phyloP scores from a whole-genome alignment of 2,797 vertebrate genomes.

The Enteromius unitaeniatus region DNA sequence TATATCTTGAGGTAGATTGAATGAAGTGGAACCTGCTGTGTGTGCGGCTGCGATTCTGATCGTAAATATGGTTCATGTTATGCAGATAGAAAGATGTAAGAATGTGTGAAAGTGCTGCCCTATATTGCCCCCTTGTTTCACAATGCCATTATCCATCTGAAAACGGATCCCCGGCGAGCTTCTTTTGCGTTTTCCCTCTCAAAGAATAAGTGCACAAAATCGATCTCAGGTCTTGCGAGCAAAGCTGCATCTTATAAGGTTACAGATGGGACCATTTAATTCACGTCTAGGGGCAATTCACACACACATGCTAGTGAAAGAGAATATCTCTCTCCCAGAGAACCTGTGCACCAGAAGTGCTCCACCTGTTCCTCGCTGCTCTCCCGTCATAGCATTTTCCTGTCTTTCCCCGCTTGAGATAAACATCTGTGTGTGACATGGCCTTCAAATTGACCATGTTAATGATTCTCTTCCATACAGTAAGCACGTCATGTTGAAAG shows the following conservation, averaged over 20 bases:
- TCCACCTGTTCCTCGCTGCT: slow-evolving; percentile 79
- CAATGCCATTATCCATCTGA: slow-evolving; percentile 80
- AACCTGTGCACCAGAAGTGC: slow-evolving; percentile 71
- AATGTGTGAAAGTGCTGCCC: slow-evolving; percentile 80
- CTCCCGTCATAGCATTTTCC: slow-evolving; percentile 40
- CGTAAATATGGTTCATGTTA: slow-evolving; percentile 67
- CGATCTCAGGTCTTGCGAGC: slow-evolving; percentile 79
- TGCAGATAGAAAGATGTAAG: slow-evolving; percentile 75
- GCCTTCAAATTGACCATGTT: slow-evolving; percentile 68
- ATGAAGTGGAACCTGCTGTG: slow-evolving; percentile 37
- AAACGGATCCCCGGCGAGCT: slow-evolving; percentile 78
- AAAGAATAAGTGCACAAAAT: slow-evolving; percentile 79
- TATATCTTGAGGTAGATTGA: slow-evolving; percentile 11
- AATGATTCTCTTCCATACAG: slow-evolving; percentile 67
- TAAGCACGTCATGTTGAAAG: slow-evolving; percentile 67
- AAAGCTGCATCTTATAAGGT: slow-evolving; percentile 67
- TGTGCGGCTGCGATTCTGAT: slow-evolving; percentile 23
- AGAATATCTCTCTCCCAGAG: slow-evolving; percentile 64
- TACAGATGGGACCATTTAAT: slow-evolving; percentile 84
- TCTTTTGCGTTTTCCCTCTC: slow-evolving; percentile 70
- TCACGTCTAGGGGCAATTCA: slow-evolving; percentile 81
- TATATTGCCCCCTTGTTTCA: slow-evolving; percentile 74
- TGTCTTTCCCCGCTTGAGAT: slow-evolving; percentile 48
- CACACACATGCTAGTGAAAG: slow-evolving; percentile 49
- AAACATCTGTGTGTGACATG: slow-evolving; percentile 55